Evolutionary conservation across 2,888 invertebrate species (phyloP).

Genomic region (Cerastis leucographa): DNA sequence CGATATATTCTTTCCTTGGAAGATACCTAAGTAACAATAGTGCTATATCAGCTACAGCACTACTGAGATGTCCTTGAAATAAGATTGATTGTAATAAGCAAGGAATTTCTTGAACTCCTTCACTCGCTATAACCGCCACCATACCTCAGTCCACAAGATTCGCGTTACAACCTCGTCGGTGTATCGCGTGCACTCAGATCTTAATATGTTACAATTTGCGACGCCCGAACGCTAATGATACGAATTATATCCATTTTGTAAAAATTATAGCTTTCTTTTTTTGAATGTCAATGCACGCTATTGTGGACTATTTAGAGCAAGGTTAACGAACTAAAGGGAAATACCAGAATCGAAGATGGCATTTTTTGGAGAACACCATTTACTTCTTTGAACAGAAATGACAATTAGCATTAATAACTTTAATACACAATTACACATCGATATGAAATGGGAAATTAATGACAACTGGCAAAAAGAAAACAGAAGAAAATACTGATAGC

Average conservation of each 20-base stretch:
- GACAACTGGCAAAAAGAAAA: not conserved
- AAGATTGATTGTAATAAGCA: not conserved
- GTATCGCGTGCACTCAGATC: slow-evolving; percentile 68
- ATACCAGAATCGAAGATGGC: not conserved
- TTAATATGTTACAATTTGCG: slow-evolving; percentile 69
- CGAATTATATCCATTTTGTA: slow-evolving; percentile 61
- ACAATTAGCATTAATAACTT: not conserved
- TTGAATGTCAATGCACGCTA: slow-evolving; percentile 68
- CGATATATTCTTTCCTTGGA: not conserved
- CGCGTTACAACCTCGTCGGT: slow-evolving; percentile 63
- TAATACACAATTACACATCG: no score
- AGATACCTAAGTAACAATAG: not conserved
- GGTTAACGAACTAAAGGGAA: slow-evolving; percentile 51
- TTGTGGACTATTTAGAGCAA: slow-evolving; percentile 62
- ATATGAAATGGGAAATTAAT: not conserved
- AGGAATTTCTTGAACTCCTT: not conserved
- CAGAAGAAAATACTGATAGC: not conserved
- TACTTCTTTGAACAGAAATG: not conserved
- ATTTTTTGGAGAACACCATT: not conserved
- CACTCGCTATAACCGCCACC: slow-evolving; percentile 48
- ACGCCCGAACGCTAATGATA: slow-evolving; percentile 64
- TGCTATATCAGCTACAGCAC: not conserved
- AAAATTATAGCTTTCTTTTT: slow-evolving; percentile 66
- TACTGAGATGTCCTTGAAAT: not conserved
- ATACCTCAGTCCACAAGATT: slow-evolving; percentile 45